phyloP scores from a whole-genome alignment of 2,113 vertebrate species.

The Panthera uncia region DNA sequence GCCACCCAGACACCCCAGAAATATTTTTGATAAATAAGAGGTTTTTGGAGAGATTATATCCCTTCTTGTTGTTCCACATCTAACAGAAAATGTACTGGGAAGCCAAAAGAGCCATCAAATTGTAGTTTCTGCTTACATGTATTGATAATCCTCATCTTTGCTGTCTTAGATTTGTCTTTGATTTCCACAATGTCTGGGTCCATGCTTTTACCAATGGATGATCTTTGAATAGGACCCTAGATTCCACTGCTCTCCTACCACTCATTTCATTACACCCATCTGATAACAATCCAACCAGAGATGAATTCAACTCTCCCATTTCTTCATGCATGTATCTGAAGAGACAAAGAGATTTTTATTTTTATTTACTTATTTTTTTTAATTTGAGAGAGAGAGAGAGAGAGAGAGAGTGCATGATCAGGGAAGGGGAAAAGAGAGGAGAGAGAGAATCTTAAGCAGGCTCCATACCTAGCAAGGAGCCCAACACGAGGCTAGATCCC shows the following conservation, averaged over 20 bases:
- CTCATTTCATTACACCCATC: not conserved
- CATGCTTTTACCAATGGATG: not conserved
- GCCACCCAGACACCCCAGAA: not conserved
- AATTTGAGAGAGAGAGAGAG: too few relatives aligned
- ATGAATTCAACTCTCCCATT: not conserved
- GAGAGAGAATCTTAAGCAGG: too few relatives aligned
- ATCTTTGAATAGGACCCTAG: not conserved
- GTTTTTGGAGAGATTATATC: not conserved
- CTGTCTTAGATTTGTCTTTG: not conserved
- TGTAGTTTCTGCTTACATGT: not conserved
- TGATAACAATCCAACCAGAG: not conserved
- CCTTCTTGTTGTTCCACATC: not conserved
- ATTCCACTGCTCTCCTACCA: not conserved
- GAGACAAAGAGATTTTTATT: not conserved
- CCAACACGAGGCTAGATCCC: too few relatives aligned
- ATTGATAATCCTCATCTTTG: not conserved
- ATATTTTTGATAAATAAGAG: not conserved
- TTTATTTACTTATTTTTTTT: too few relatives aligned
- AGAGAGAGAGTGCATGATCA: too few relatives aligned
- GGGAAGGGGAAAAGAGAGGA: too few relatives aligned
- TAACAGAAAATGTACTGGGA: not conserved
- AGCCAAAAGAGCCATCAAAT: not conserved
- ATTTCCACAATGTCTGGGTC: not conserved
- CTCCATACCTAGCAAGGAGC: too few relatives aligned
- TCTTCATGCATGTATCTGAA: not conserved